Percentiles rank a stretch among this genome's conserved stretches.
These are phyloP conservation scores for Amphiduros pacificus DNA, from an alignment of 2,888 invertebrate species.

Conservation along the genomic window DNA sequence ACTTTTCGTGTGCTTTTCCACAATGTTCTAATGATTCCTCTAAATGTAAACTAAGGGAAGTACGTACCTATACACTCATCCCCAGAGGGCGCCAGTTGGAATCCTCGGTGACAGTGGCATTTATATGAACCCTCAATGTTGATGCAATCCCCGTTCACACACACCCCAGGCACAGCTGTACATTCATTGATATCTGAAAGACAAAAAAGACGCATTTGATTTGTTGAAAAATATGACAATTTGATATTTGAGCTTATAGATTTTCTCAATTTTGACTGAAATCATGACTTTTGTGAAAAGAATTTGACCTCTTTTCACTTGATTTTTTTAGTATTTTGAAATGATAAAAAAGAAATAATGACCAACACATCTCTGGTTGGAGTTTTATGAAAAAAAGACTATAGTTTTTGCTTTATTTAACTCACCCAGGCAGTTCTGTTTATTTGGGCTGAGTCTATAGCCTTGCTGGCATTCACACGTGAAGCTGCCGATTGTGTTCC, in stretches of 20 bases:
- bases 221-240: background rate
- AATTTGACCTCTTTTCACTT: no score
- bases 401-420: no score
- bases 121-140: slow-evolving; percentile 77
- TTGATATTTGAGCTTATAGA: no score
- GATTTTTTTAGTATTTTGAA: no score
- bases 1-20: no score
- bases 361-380: no score
- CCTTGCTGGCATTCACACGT: slow-evolving; percentile 77
- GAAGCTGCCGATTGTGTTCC: slow-evolving; percentile 75
- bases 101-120: slow-evolving; percentile 7
- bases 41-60: background rate
- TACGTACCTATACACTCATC: slow-evolving; percentile 62
- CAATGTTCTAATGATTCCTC: background rate
- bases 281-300: no score
- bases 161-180: slow-evolving; percentile 69
- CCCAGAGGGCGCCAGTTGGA: background rate
- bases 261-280: no score
- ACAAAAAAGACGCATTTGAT: background rate
- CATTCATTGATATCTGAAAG: slow-evolving; percentile 73
- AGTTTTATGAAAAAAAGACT: no score
- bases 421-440: slow-evolving; percentile 71
- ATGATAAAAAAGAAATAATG: no score
- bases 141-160: slow-evolving; percentile 76
- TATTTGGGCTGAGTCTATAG: slow-evolving; percentile 67